Conservation (phyloP, 2,888 invertebrate species). For the Julus scanicus region DNA sequence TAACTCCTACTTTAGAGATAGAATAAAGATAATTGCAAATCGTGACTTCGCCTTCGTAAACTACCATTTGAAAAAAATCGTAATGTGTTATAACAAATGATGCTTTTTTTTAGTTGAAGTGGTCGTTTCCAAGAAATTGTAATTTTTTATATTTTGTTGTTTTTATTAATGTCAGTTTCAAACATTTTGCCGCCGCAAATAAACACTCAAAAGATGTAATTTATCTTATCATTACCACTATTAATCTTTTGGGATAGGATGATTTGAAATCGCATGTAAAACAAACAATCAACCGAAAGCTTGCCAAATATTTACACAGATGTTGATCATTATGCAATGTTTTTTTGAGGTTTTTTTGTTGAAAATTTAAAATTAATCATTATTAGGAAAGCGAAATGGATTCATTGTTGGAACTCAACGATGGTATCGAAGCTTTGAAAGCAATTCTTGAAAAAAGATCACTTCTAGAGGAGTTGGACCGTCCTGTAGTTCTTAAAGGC, state of each 20-base stretch:
- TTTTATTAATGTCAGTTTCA: neutral
- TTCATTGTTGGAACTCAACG: neutral
- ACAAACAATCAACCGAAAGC: neutral
- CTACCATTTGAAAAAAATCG: no score
- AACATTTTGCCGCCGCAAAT: neutral
- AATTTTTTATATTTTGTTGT: no score
- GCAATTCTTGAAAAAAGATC: neutral
- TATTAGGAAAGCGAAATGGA: neutral
- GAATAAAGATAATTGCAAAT: no score
- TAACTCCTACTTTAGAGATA: no score
- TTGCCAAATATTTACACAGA: no score
- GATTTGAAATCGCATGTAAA: neutral
- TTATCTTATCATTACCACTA: neutral
- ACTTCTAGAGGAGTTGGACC: slow-evolving; percentile 14
- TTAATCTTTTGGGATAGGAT: neutral
- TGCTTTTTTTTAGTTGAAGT: no score
- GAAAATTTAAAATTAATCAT: neutral
- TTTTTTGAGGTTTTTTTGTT: no score
- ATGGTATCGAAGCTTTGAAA: no score
- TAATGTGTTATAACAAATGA: no score
- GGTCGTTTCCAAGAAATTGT: no score
- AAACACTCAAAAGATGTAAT: neutral
- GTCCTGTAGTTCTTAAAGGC: slow-evolving; percentile 56
- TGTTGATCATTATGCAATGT: no score
- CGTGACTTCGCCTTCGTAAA: no score